Conservation (phyloP, 2,888 invertebrate species). For the Pedicia rivosa region DNA sequence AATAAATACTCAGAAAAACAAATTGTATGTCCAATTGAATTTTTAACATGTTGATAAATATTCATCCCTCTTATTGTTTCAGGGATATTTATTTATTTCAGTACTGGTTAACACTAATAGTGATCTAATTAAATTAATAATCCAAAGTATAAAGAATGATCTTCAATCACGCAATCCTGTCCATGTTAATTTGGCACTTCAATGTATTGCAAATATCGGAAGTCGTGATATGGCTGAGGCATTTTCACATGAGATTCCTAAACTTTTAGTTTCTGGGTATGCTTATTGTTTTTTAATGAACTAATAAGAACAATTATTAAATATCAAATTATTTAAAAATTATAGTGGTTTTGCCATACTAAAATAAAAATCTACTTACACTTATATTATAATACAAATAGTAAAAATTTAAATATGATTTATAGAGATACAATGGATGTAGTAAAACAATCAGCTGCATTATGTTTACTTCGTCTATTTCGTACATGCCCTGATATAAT, state of each 20-base stretch:
- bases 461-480: conserved; percentile 85
- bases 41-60: too few species aligned
- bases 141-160: conserved; percentile 98
- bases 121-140: conserved; percentile 96
- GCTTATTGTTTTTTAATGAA: not conserved
- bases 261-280: conserved; percentile 92
- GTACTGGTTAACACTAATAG: conserved; percentile 98
- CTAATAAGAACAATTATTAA: not conserved
- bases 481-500: conserved; percentile 93
- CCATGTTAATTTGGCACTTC: conserved; percentile 94
- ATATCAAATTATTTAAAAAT: conserved; percentile 1
- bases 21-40: conserved; percentile 54
- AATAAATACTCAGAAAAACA: conserved; percentile 99
- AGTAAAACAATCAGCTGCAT: conserved; percentile 97
- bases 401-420: conserved; percentile 9
- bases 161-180: conserved; percentile 91
- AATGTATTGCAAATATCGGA: conserved; percentile 99
- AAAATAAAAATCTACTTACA: not conserved
- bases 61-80: conserved; percentile 23
- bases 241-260: conserved; percentile 95
- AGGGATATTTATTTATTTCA: conserved; percentile 99
- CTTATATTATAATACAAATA: not conserved
- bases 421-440: conserved; percentile 94
- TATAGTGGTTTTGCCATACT: not conserved
- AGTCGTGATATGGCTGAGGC: conserved; percentile 99